Percentiles rank a stretch among this genome's conserved stretches.
phyloP scores from a whole-genome alignment of 2,113 vertebrate genomes.

The Mesitornis unicolor region DNA sequence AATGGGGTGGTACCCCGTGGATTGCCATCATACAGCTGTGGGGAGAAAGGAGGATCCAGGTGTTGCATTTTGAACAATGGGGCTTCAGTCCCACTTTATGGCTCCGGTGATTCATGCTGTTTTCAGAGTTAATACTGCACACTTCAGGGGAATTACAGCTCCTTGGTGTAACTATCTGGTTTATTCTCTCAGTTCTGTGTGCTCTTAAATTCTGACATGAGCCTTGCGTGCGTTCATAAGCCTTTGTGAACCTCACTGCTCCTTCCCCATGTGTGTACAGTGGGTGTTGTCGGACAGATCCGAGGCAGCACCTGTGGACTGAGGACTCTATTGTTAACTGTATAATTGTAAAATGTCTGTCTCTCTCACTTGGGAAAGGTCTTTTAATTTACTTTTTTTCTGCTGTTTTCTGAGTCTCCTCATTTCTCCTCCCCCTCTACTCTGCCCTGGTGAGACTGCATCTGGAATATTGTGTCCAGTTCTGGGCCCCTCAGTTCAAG shows the following conservation, averaged over 20 bases:
- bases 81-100: background rate
- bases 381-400: background rate
- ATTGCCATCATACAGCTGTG: background rate
- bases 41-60: background rate
- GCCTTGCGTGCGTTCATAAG: background rate
- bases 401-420: background rate
- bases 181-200: background rate
- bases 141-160: background rate
- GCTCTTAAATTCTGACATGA: background rate
- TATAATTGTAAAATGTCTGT: background rate
- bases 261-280: accelerated
- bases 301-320: background rate
- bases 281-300: background rate
- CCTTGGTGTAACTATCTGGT: background rate
- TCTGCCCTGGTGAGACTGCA: too few relatives aligned
- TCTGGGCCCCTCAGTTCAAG: too few relatives aligned
- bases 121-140: background rate
- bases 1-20: background rate
- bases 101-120: accelerated
- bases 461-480: too few relatives aligned
- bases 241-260: background rate
- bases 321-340: background rate
- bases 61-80: accelerated
- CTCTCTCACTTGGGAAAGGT: background rate
- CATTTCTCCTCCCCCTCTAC: too few relatives aligned